Evolutionary conservation across 2,888 invertebrate species (phyloP), one percentile per base, ranked within the genome.

Genomic region (Neoascia interrupta): DNA sequence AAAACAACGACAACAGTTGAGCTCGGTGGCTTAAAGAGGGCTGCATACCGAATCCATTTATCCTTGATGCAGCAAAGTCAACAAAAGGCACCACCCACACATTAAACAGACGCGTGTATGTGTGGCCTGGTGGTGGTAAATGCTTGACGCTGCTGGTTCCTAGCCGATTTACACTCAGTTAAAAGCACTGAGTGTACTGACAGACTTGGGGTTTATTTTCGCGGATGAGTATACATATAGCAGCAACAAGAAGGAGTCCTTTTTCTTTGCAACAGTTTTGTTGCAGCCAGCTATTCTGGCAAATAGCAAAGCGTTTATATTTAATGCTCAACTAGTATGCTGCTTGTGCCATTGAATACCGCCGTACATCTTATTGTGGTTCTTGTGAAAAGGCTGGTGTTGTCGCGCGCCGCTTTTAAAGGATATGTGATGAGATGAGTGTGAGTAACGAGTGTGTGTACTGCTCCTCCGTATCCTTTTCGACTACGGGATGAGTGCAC

Each of bases 311-410:
- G 54, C 74, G 60, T 74, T 74, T 68, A 74, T 68, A 49, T 68
- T 74, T 68, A 68, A 74, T 74, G 74, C 68, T 68, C 68, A 74
- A 68, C 68, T 74, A 74, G 74, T 74, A 74, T 74, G 60, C 74
- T 58, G 53, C 51, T 73, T 73, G 66, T 73, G 64, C 54, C 53
- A 68, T 53, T 66, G 53, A 21, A 66, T 60, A 43, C 53, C 18
- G 49, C 41, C 39, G 41, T 56, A 41, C 23, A 73, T 74, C 54
- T 68, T 68, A 47, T 61, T 68, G 63, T 72, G 36, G 45, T 54
- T 61, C 26, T 64, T 56, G 18, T 53, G 11, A 47, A 47, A 66
- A 60, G 58, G 39, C 37, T 18, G 11, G 45, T 10, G 21, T 15
- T 53, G 56, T 8, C 34, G 15, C 49, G 31, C 8, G 11, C 28